These are phyloP conservation scores for Hydrozoanthus tunicans DNA, from an alignment of 64 coral and sea anemone genomes.

Conservation along the genomic window DNA sequence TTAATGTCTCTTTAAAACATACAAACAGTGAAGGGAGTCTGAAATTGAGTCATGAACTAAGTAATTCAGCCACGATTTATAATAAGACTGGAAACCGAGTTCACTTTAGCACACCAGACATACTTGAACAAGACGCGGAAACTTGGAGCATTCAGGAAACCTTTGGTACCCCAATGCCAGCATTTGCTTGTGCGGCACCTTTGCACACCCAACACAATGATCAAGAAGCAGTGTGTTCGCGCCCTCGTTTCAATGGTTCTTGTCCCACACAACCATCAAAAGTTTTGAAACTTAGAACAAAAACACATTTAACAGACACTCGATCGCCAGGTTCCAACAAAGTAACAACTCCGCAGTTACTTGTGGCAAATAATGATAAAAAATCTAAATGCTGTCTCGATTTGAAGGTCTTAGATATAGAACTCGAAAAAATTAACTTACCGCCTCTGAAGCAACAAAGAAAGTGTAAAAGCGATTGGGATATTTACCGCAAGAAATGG, in stretches of 20 bases:
- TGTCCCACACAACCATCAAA: background rate
- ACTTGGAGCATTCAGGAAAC: background rate
- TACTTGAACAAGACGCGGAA: background rate
- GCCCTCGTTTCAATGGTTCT: background rate
- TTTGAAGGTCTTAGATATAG: slow-evolving; percentile 13
- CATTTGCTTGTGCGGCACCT: background rate
- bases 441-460: background rate
- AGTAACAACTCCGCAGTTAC: background rate
- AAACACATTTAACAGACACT: too few relatives aligned
- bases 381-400: background rate
- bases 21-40: background rate
- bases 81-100: background rate
- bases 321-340: background rate
- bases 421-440: background rate
- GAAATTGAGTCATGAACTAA: background rate
- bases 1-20: too few relatives aligned
- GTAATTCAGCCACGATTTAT: background rate
- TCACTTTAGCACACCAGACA: slow-evolving; percentile 25
- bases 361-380: background rate
- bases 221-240: background rate
- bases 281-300: background rate
- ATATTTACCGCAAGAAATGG: slow-evolving; percentile 24
- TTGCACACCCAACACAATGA: background rate
- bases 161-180: background rate
- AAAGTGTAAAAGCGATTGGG: slow-evolving; percentile 14